Evolutionary conservation across 2,888 invertebrate genomes (phyloP).

Genomic region (Maniola hyperantus): DNA sequence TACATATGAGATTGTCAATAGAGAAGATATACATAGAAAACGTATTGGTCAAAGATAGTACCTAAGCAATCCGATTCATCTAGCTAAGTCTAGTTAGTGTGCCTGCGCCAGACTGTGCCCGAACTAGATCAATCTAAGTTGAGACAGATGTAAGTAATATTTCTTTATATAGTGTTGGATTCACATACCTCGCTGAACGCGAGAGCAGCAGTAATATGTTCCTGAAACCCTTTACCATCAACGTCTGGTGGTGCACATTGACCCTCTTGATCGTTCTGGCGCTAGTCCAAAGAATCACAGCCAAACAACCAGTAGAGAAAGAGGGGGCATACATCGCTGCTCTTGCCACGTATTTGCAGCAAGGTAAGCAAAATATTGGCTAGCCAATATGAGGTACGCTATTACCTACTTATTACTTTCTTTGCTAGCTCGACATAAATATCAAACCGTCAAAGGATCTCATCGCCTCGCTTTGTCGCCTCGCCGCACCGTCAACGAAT

Average conservation of each 20-base stretch:
- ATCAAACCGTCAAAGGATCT: too few species aligned
- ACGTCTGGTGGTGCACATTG: conserved; percentile 62
- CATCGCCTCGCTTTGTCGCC: too few species aligned
- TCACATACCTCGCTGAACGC: conserved; percentile 67
- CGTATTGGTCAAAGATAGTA: background rate
- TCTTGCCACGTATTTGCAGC: conserved; percentile 67
- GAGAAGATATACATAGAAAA: too few species aligned
- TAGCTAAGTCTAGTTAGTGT: too few species aligned
- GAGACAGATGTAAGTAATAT: background rate
- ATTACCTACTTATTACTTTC: too few species aligned
- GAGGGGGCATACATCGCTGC: conserved; percentile 63
- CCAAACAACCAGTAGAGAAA: conserved; percentile 54
- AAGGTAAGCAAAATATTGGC: conserved; percentile 51
- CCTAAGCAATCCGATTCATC: too few species aligned
- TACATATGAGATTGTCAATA: too few species aligned
- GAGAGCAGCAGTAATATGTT: conserved; percentile 72
- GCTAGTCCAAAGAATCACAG: conserved; percentile 54
- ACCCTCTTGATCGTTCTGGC: conserved; percentile 54
- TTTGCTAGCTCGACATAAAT: too few species aligned
- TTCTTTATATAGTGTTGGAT: conserved; percentile 57
- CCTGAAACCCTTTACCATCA: conserved; percentile 61
- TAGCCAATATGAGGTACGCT: too few species aligned
- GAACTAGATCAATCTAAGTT: background rate
- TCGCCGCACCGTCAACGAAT: too few species aligned
- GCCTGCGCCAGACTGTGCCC: too few species aligned